Percentiles rank a stretch among this genome's conserved stretches.
Evolutionary conservation across 2,797 vertebrate genomes (phyloP).

Genomic region (Myiothlypis chrysogaster): DNA sequence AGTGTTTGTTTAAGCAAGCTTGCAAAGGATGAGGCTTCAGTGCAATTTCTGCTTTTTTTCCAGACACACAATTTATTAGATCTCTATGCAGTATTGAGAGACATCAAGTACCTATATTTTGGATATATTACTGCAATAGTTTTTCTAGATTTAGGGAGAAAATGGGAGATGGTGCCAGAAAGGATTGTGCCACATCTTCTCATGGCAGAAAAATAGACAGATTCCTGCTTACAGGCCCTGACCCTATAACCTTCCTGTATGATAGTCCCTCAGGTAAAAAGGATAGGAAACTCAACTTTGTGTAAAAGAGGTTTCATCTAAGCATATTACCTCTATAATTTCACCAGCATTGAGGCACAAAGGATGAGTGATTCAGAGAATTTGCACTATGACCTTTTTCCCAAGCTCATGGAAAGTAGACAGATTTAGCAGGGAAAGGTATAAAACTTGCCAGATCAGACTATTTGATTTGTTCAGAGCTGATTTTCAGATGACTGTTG

Average conservation of each 20-base stretch:
- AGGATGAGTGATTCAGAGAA: background rate
- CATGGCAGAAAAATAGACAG: background rate
- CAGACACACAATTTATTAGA: background rate
- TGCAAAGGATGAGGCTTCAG: background rate
- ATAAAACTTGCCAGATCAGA: background rate
- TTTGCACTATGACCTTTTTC: background rate
- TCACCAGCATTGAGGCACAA: background rate
- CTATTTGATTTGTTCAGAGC: background rate
- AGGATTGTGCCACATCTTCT: background rate
- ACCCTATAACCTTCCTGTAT: rapidly evolving
- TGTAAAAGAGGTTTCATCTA: background rate
- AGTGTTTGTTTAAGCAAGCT: background rate
- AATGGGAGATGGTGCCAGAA: background rate
- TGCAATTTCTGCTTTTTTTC: background rate
- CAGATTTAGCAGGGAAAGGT: background rate
- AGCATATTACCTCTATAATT: background rate
- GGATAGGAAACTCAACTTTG: background rate
- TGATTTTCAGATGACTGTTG: background rate
- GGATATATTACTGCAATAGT: background rate
- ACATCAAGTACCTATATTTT: background rate
- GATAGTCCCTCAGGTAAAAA: background rate
- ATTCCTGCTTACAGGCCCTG: background rate
- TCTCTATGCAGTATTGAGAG: background rate
- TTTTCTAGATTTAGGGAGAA: background rate
- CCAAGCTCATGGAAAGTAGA: background rate